A percentile compares a stretch with the other conserved stretches of the same genome.
These are phyloP conservation scores for Himalopsyche anomala DNA, from an alignment of 2,888 invertebrate genomes.

Conservation along the genomic window DNA sequence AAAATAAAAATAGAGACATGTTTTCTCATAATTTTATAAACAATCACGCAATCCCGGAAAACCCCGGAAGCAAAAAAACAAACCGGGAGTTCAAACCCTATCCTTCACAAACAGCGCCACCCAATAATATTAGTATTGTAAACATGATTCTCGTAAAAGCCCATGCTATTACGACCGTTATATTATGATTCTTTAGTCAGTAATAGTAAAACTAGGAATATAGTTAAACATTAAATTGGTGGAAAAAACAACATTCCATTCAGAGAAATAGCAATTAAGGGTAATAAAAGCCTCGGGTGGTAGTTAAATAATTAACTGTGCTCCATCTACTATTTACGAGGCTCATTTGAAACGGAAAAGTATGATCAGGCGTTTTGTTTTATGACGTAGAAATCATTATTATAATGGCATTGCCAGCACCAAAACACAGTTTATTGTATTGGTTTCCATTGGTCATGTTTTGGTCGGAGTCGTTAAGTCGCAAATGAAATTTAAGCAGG, in stretches of 20 bases:
- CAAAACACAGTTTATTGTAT: not conserved
- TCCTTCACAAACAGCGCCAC: too few species aligned
- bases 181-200: not conserved
- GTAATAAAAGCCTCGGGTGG: not conserved
- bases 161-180: not conserved
- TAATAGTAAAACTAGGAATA: not conserved
- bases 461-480: too few species aligned
- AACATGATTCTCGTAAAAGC: not conserved
- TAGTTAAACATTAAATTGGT: constrained; percentile 2
- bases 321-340: constrained; percentile 4
- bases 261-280: not conserved
- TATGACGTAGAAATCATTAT: not conserved
- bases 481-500: too few species aligned
- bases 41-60: too few species aligned
- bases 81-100: too few species aligned
- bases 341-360: not conserved
- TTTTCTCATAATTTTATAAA: too few species aligned
- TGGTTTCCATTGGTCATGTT: too few species aligned
- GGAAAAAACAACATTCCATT: constrained; percentile 23
- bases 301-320: constrained; percentile 13
- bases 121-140: not conserved
- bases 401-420: not conserved
- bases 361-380: constrained; percentile 29
- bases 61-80: too few species aligned
- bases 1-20: too few species aligned